Percentiles rank a stretch among this genome's conserved stretches.
Evolutionary conservation across 2,888 invertebrate species (phyloP).

Genomic region (Carabus problematicus): DNA sequence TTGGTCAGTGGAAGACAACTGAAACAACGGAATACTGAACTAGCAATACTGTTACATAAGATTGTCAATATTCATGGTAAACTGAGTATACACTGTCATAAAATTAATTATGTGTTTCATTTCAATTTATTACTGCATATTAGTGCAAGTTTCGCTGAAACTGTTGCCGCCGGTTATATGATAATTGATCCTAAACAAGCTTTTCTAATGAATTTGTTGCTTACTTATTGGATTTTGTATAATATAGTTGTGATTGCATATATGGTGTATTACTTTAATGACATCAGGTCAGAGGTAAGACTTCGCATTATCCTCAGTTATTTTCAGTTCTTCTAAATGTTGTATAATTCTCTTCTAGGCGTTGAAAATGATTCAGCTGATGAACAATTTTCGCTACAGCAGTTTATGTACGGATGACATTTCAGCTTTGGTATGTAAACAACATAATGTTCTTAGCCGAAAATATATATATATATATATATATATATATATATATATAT

Average conservation of each 20-base stretch:
- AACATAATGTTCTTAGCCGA: too few relatives aligned
- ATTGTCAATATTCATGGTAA: slow-evolving; percentile 9
- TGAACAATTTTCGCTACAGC: neutral
- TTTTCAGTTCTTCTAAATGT: neutral
- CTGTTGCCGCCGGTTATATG: neutral
- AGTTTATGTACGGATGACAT: neutral
- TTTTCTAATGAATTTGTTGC: neutral
- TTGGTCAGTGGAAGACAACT: neutral
- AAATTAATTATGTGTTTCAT: slow-evolving; percentile 13
- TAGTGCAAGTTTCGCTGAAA: neutral
- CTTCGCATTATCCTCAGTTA: neutral
- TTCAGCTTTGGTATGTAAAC: neutral
- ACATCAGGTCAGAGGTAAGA: slow-evolving; percentile 7
- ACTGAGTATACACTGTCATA: slow-evolving; percentile 11
- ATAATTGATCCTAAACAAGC: too few relatives aligned
- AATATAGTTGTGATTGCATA: slow-evolving; percentile 1
- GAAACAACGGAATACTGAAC: too few relatives aligned
- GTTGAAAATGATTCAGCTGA: neutral
- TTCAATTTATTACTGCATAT: slow-evolving; percentile 9
- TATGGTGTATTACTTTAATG: slow-evolving; percentile 17
- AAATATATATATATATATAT: neutral
- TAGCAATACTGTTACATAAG: neutral
- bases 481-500: neutral
- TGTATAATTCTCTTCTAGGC: slow-evolving; percentile 13
- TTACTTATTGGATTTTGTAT: neutral